Percentiles rank a stretch among this genome's conserved stretches.
Evolutionary conservation across 2,888 invertebrate genomes (phyloP).

Genomic region (Drosophila suboccidentalis): DNA sequence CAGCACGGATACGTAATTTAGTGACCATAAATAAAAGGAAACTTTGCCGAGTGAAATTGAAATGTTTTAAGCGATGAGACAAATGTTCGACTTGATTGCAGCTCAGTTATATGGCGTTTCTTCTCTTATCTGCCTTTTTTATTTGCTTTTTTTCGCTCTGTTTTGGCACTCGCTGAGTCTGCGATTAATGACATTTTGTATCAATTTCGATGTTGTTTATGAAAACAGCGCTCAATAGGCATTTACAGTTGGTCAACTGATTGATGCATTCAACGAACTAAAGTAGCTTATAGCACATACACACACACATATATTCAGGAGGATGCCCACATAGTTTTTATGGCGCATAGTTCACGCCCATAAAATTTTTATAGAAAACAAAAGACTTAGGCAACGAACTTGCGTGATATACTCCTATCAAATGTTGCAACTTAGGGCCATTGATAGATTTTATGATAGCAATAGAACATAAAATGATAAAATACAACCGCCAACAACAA

Average conservation of each 20-base stretch:
- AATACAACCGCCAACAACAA: slow-evolving; percentile 19
- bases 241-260: slow-evolving; percentile 67
- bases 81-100: slow-evolving; percentile 77
- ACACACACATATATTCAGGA: slow-evolving; percentile 1
- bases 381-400: slow-evolving; percentile 76
- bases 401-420: slow-evolving; percentile 19
- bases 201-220: slow-evolving; percentile 77
- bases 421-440: slow-evolving; percentile 12
- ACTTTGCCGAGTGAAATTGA: slow-evolving; percentile 74
- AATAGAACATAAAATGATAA: slow-evolving; percentile 72
- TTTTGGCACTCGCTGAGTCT: slow-evolving; percentile 54
- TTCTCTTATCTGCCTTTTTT: not conserved
- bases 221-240: slow-evolving; percentile 76
- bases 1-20: slow-evolving; percentile 76
- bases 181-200: slow-evolving; percentile 76
- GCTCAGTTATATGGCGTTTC: slow-evolving; percentile 39
- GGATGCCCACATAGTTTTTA: slow-evolving; percentile 27
- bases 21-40: slow-evolving; percentile 79
- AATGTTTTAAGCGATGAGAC: slow-evolving; percentile 81
- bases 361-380: slow-evolving; percentile 47
- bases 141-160: slow-evolving; percentile 22
- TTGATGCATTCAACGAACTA: slow-evolving; percentile 53
- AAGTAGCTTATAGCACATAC: slow-evolving; percentile 35
- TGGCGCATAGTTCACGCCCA: slow-evolving; percentile 39
- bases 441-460: slow-evolving; percentile 60